Base-by-base conservation (phyloP, 2,113 vertebrate genomes). In the Coryphaenoides rupestris region DNA sequence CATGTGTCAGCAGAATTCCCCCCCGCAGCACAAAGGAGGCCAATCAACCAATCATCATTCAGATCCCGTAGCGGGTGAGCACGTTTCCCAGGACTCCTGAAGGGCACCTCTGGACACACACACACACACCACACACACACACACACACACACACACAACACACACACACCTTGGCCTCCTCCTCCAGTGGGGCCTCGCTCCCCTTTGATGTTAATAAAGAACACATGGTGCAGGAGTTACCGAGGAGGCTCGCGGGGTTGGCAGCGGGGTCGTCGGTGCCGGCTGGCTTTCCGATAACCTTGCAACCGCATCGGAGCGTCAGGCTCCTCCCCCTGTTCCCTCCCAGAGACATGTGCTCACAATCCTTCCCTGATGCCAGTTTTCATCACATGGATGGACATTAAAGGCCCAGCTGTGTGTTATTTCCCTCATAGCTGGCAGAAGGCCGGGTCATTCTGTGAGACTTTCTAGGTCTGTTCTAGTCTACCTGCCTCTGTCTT, bases 1-100 rank as follows among this genome's bases (percentile, higher is more conserved):
- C 64, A 62, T 58, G 69, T 53, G 64, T 76, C 57, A 14, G 69
- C 61, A 73, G 58, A 75, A 73, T 78, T n/a, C n/a, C 58, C 53
- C 40, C 55, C 40, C 19, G 57, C 40, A 2, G 72, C 40, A 65
- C 60, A 50, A 53, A 70, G 19, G 52, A 76, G 58, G 53, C 50
- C 66, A 57, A 65, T 68, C 62, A 68, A 65, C 61, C 74, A 73
- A 72, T 75, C 67, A 68, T 7, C 17, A 58, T 59, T 63, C 57
- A 53, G 15, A 26, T 54, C 49, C 15, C 40, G 24, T 26, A 50
- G 14, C 23, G 6, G n/a, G 19, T 53, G 19, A 61, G 60, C 56
- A 73, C 70, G 66, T 55, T 50, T 50, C n/a, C n/a, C 47, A 45
- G 52, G 22, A 45, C 58, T 68, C 54, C 63, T 72, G 21, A 9